phyloP scores from a whole-genome alignment of 2,888 invertebrate species.

The Idaea biselata region DNA sequence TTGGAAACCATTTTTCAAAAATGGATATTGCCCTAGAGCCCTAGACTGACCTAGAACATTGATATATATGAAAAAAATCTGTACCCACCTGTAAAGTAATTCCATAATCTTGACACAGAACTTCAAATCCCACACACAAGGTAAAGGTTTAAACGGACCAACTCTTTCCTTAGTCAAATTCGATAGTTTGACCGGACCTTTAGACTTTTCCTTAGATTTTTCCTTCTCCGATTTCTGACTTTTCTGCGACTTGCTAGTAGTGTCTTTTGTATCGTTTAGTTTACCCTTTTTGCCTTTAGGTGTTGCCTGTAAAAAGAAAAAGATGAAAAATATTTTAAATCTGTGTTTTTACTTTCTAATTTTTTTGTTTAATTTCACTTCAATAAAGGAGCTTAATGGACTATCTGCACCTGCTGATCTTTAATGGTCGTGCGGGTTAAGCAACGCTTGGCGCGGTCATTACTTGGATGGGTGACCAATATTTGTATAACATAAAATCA shows the following conservation, averaged over 20 bases:
- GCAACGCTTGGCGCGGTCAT: too few relatives aligned
- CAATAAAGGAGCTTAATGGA: too few relatives aligned
- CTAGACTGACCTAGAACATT: neutral
- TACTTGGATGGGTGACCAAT: too few relatives aligned
- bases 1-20: too few relatives aligned
- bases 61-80: conserved; percentile 7
- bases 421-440: too few relatives aligned
- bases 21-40: too few relatives aligned
- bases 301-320: conserved; percentile 39
- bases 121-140: conserved; percentile 61
- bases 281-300: conserved; percentile 58
- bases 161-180: conserved; percentile 57
- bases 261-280: conserved; percentile 57
- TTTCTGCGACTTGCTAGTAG: conserved; percentile 49
- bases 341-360: neutral
- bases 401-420: too few relatives aligned
- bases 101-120: conserved; percentile 56
- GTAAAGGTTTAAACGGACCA: conserved; percentile 61
- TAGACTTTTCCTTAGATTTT: conserved; percentile 57
- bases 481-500: too few relatives aligned
- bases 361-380: too few relatives aligned
- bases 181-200: conserved; percentile 47
- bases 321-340: too few relatives aligned
- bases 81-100: conserved; percentile 57
- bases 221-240: conserved; percentile 58